Conservation (phyloP, 2,113 vertebrate species). For the Lepisosteus oculatus region DNA sequence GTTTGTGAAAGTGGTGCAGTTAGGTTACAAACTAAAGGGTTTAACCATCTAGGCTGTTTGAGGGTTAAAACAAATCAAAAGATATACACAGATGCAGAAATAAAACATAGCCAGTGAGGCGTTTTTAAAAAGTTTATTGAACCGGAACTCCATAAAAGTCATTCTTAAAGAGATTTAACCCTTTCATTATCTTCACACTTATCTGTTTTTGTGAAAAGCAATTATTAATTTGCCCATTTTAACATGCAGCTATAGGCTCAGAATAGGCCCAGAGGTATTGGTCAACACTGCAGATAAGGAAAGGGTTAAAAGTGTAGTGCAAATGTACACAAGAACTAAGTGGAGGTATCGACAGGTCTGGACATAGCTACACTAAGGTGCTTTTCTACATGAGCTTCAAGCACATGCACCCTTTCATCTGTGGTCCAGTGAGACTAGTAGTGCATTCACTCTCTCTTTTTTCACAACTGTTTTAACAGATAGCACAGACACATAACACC, state of each 20-base stretch:
- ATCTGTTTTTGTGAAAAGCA: constrained; percentile 15
- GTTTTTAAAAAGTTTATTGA: constrained; percentile 57
- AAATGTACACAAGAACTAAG: constrained; percentile 12
- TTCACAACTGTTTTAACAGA: constrained; percentile 51
- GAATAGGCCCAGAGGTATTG: neutral
- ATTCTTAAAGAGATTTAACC: constrained; percentile 28
- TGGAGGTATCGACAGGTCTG: constrained; percentile 35
- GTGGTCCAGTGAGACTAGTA: constrained; percentile 50
- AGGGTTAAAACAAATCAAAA: too few relatives aligned
- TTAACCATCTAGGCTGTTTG: too few relatives aligned
- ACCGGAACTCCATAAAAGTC: constrained; percentile 57
- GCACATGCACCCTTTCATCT: constrained; percentile 52
- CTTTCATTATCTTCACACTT: constrained; percentile 26
- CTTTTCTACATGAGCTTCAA: constrained; percentile 44
- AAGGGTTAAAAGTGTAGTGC: neutral
- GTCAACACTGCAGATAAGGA: neutral
- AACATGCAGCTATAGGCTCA: constrained; percentile 29
- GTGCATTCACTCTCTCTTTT: constrained; percentile 57
- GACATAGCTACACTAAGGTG: constrained; percentile 58
- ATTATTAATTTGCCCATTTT: constrained; percentile 5
- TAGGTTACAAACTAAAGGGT: too few relatives aligned
- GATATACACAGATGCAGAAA: neutral
- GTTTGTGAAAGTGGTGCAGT: neutral
- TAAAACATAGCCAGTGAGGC: constrained; percentile 15
- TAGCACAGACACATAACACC: constrained; percentile 44